Evolutionary conservation across 2,113 vertebrate species (phyloP), one percentile per base, ranked within the genome.

Genomic region (Sceloporus tristichus): DNA sequence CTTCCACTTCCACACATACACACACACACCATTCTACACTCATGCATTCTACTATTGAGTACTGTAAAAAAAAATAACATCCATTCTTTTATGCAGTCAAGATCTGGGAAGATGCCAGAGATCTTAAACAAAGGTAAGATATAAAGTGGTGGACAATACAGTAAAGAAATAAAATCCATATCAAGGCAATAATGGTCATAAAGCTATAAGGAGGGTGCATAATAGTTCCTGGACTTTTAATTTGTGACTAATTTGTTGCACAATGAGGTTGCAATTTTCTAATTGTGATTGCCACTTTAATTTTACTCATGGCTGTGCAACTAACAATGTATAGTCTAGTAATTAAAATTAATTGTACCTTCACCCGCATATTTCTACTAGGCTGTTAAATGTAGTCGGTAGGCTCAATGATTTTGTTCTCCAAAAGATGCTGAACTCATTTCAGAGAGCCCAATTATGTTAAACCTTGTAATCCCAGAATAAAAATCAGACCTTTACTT

Each of bases 201-300:
- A 94, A 94, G 95, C 93, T 86, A 91, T 93, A 93, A 90, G 90
- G 92, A 91, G 87, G 93, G 93, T 89, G 91, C 82, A 91, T 95
- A 94, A 89, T 91, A 95, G 95, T 93, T 94, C 95, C 94, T 90
- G 73, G 95, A 91, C 95, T 97, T 96, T 95, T 97, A 97, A 97
- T 97, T 97, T 96, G 97, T 95, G 96, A 97, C 97, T 99, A 98
- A 98, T 98, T 98, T 98, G 97, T 98, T 97, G 97, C 98, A 98
- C 98, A 98, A 95, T 97, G 98, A 98, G 97, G 98, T 97, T 96
- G 97, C 97, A 96, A 96, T 97, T 97, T 97, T 96, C 97, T 99
- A 98, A 99, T 98, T 98, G 98, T 98, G 98, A 99, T 98, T 98
- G 98, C 98, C 98, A 98, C 96, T 98, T 98, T 98, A 98, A 99